Base-by-base conservation (phyloP, 2,888 invertebrate genomes). In the Aspidiotus rigidus region DNA sequence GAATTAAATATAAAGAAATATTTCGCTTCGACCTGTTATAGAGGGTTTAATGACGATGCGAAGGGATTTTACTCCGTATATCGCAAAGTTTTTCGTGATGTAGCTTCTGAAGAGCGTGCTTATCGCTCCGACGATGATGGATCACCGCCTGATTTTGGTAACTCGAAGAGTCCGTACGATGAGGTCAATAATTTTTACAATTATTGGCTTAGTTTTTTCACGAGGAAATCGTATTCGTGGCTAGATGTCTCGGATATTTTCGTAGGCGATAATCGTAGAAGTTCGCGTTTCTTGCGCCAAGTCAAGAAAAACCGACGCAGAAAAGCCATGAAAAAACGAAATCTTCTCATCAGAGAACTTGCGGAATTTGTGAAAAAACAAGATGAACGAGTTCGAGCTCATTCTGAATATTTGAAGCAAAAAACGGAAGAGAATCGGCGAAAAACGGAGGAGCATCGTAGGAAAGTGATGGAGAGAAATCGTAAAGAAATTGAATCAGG, bases 281-380 rank as follows among this genome's bases (percentile, higher is more conserved):
- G 91, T 7, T 80, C 90, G 7, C 86, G 94, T 73, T 79, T 89
- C 70, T 89, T 95, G 79, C 97, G 98, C 75, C 95, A 94, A 76
- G 97, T 98, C 76, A 97, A 98, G 78, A 94, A 93, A 76, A 98
- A 97, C 78, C 82, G 93, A 13, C 82, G 95, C 7, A 90, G 90
- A 74, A 90, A 88, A 75, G 97, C 95, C 0, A 88, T 86, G 72
- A 90, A 89, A 75, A 93, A 95, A 75, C 82, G 98, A 64, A 99
- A 98, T 79, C 97, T 97, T 75, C 93, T 96, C 81, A 87, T 99
- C 9, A 82, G 97, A 73, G 90, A 90, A 75, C 81, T 99, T 57
- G 94, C 93, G 0, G 87, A 88, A 62, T 99, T 93, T 80, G 90
- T 98, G 0, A 85, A 93, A n/a, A 94, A 96, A 79, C 84, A 95